Base-by-base conservation (phyloP, 2,113 vertebrate species). In the Callaeas wilsoni region DNA sequence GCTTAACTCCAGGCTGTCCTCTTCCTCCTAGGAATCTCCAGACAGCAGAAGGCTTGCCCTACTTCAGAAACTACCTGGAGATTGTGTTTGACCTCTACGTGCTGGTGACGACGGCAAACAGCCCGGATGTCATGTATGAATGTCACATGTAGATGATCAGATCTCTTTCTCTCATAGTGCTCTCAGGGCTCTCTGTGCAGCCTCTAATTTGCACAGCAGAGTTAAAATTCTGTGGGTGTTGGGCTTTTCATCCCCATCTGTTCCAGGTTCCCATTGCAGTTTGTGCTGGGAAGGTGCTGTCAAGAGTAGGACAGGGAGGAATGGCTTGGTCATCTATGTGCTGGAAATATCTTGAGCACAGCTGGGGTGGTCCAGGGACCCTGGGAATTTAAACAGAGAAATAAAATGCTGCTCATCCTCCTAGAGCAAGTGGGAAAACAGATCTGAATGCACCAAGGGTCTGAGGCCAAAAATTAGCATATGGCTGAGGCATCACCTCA, bases 21-120 rank as follows among this genome's bases (percentile, higher is more conserved):
- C 89, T 94, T 91, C 50, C 94, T 71, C 70, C 32, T 77, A 99
- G 99, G 96, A 98, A 97, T 35, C 97, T 99, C 62, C 97, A 79
- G 64, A 99, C 99, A 32, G 96, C 91, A 13, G 97, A 98, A 23
- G 99, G 99, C 42, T 53, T 94, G 7, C 97, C 98, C 0, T 99
- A 99, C 96, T 99, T 99, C 95, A 98, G 95, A 27, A 97, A 98
- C 97, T 99, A 99, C 95, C 94, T 99, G 76, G 98, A 99, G 22
- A 98, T 98, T 20, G 97, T 98, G 4, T 99, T 99, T 93, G 98
- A 99, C 18, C 98, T 99, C 39, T 99, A 99, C 3, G 99, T 99
- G 92, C 97, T 99, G 41, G 99, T 99, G 88, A 99, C 99, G 0
- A 98, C 99, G 0, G 99, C 99, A 4, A 99, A 99, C 98, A 99